phyloP scores from a whole-genome alignment of 2,797 vertebrate species.

The Lagorchestes hirsutus region DNA sequence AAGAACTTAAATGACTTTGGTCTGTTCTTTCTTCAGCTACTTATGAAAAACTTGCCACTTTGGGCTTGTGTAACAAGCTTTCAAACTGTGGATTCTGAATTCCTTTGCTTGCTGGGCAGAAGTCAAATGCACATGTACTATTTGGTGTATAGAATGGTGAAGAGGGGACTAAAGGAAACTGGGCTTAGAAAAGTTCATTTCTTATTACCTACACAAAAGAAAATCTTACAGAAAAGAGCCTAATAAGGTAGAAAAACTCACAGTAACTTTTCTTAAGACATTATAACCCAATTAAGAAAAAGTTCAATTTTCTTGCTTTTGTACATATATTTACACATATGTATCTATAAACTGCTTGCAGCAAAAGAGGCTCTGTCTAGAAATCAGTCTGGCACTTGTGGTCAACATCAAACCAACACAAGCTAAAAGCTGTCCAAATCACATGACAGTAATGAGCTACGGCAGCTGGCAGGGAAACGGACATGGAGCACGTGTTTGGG shows the following conservation, averaged over 20 bases:
- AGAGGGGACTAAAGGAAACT: conserved; percentile 62
- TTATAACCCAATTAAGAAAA: conserved; percentile 78
- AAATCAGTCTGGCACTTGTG: conserved; percentile 89
- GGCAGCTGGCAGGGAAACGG: conserved; percentile 86
- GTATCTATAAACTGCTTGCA: conserved; percentile 81
- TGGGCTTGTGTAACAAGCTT: conserved; percentile 34
- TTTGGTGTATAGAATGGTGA: conserved; percentile 57
- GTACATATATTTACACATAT: conserved; percentile 79
- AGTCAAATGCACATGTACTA: conserved; percentile 32
- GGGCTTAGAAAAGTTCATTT: conserved; percentile 67
- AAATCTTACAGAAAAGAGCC: conserved; percentile 78
- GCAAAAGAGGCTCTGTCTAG: conserved; percentile 88
- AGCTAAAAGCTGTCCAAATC: conserved; percentile 90
- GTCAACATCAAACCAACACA: conserved; percentile 89
- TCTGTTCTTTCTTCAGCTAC: conserved; percentile 62
- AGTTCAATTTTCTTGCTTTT: conserved; percentile 74
- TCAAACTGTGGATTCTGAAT: conserved; percentile 13
- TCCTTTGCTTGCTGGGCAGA: conserved; percentile 49
- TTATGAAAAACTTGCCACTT: conserved; percentile 55
- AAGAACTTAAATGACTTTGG: conserved; percentile 42
- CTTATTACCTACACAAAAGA: conserved; percentile 65
- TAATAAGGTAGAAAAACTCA: conserved; percentile 78
- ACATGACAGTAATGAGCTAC: conserved; percentile 89
- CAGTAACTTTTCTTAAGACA: conserved; percentile 75
- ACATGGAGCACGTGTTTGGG: conserved; percentile 85